Percentiles rank a stretch among this genome's conserved stretches.
Conservation (phyloP, 2,888 invertebrate species). For the Leptinotarsa haldemani region DNA sequence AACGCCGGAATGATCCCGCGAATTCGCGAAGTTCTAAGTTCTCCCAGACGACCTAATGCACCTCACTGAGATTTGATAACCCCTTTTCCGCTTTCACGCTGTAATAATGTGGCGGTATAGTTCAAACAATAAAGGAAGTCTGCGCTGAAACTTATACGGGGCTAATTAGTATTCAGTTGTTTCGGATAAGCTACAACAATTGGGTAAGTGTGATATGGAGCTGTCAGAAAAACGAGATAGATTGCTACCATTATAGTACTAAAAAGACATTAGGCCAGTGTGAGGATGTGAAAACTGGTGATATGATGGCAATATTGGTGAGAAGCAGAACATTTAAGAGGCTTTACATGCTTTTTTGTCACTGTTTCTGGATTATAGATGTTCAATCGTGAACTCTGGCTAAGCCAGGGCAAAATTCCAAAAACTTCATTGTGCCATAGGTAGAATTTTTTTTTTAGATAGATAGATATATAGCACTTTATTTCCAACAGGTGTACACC, state of each 20-base stretch:
- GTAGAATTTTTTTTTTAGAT: no score
- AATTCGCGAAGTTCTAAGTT: conserved; percentile 29
- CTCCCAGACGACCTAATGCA: conserved; percentile 28
- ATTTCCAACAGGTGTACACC: no score
- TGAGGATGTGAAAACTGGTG: no score
- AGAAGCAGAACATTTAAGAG: no score
- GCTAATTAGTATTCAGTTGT: conserved; percentile 23
- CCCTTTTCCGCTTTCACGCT: conserved; percentile 17
- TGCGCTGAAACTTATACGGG: conserved; percentile 14
- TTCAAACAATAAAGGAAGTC: conserved; percentile 27
- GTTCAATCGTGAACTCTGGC: no score
- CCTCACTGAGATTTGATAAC: conserved; percentile 29
- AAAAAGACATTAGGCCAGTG: no score
- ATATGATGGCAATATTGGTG: no score
- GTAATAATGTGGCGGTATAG: conserved; percentile 12
- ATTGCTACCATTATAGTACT: background rate
- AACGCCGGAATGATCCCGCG: conserved; percentile 20
- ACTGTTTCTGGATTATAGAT: no score
- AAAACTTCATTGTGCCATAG: no score
- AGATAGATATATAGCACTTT: no score
- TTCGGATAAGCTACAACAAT: conserved; percentile 6
- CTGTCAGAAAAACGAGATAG: conserved; percentile 5
- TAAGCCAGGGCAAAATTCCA: no score
- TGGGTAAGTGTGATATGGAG: background rate
- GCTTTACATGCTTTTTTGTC: no score